A percentile compares a stretch with the other conserved stretches of the same genome.
Evolutionary conservation across 2,113 vertebrate genomes (phyloP).

Genomic region (Panurus biarmicus): DNA sequence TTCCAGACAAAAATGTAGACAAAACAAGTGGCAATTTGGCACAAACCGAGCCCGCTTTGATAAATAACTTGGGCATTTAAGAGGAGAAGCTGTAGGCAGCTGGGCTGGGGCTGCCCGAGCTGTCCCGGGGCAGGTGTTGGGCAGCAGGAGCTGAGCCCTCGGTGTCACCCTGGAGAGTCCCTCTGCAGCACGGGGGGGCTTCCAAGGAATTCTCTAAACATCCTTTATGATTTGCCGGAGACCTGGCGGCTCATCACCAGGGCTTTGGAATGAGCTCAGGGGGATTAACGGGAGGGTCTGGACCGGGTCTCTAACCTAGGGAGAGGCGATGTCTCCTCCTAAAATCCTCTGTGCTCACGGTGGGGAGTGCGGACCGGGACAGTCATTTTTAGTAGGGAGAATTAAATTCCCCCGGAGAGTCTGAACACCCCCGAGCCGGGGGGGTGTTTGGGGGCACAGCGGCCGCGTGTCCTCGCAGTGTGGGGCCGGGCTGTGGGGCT

Average conservation of each 20-base stretch:
- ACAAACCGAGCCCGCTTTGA: not conserved
- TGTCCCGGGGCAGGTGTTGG: not conserved
- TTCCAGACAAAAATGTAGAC: not conserved
- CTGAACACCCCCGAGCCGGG: not conserved
- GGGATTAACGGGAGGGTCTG: not conserved
- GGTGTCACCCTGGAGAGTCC: not conserved
- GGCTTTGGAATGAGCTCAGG: not conserved
- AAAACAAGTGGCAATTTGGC: slow-evolving; percentile 34
- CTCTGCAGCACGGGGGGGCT: not conserved
- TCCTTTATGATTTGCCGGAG: not conserved
- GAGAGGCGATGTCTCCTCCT: not conserved
- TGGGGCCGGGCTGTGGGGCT: not conserved
- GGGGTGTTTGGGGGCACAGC: not conserved
- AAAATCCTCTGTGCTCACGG: not conserved
- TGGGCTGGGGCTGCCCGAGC: not conserved
- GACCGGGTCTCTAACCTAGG: not conserved
- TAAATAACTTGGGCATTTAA: not conserved
- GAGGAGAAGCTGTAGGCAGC: not conserved
- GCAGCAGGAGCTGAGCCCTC: not conserved
- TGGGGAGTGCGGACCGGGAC: not conserved
- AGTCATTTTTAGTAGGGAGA: not conserved
- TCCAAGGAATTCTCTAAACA: not conserved
- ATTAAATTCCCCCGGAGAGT: not conserved
- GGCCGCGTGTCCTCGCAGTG: not conserved
- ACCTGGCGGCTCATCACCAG: not conserved